These are phyloP conservation scores for Pseudopodoces humilis DNA, from an alignment of 2,113 vertebrate species.

Conservation along the genomic window DNA sequence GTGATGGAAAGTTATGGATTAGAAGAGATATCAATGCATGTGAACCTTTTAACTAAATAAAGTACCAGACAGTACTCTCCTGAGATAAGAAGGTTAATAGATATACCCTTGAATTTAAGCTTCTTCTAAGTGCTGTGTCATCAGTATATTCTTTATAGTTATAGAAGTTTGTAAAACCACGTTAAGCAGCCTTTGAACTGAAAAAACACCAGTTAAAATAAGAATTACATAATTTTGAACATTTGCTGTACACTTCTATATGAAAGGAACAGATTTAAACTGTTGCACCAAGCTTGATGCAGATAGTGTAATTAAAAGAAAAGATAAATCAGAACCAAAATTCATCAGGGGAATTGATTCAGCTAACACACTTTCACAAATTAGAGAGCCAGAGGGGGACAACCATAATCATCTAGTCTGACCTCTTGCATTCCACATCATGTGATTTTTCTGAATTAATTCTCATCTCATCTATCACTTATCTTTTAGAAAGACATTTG, in stretches of 20 bases:
- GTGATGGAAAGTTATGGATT: constrained; percentile 30
- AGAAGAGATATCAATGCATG: neutral
- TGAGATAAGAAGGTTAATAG: neutral
- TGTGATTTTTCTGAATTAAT: neutral
- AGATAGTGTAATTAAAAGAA: neutral
- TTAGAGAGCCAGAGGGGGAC: neutral
- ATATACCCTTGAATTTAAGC: neutral
- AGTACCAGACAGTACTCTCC: neutral
- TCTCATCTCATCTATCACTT: neutral
- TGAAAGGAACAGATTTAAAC: neutral
- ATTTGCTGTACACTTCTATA: neutral
- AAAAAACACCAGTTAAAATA: neutral
- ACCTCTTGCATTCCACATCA: neutral
- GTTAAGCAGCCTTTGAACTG: neutral
- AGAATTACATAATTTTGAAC: neutral
- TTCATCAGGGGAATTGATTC: neutral
- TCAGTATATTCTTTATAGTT: neutral
- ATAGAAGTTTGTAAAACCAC: neutral
- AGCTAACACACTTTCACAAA: neutral
- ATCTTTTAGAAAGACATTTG: neutral
- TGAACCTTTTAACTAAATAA: constrained; percentile 16
- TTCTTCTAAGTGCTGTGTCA: neutral
- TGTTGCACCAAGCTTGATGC: neutral
- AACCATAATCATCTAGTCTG: neutral
- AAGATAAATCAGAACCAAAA: constrained; percentile 4